Base-by-base conservation (phyloP, 2,888 invertebrate genomes). In the Noctua comes region DNA sequence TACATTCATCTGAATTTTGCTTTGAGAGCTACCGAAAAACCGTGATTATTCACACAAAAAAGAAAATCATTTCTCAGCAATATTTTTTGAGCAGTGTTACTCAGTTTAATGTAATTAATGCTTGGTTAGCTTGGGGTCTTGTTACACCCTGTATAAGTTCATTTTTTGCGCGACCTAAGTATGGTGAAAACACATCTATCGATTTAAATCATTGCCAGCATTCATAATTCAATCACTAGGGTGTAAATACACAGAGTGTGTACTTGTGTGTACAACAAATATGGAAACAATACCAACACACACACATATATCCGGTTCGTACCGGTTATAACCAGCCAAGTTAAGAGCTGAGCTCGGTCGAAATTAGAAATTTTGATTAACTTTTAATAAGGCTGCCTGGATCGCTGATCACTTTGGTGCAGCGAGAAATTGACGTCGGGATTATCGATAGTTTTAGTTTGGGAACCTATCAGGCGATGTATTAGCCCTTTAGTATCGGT, bases 311-410 rank as follows among this genome's bases (percentile, higher is more conserved):
- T 82, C 86, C 79, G 48, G 82, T 78, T 76, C 68, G 10, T 72
- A 68, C 83, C 72, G 65, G 82, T 79, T 81, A 73, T 72, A 83
- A 71, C 83, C 68, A 83, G 71, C 76, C 73, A 86, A 87, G 88
- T 90, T 90, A 85, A 64, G 77, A 80, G 86, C 88, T 85, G 84
- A 90, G 87, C 85, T 85, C 68, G 75, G 83, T 74, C 69, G 80
- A 86, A 89, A 88, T 89, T 88, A 86, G 82, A 88, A 91, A 90
- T 91, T 90, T 91, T 90, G 91, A 92, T 92, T 90, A 92, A 92
- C 90, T 92, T 93, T 92, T 91, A 93, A 92, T 92, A 92, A 91
- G 91, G 88, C 88, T 88, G 84, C 77, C 74, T 82, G 82, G 88
- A 82, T 85, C 88, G 62, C 82, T 89, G 89, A 90, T 90, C 87